A percentile compares a stretch with the other conserved stretches of the same genome.
phyloP scores from a whole-genome alignment of 92 coral and sea anemone species.

The Bergia sp. region DNA sequence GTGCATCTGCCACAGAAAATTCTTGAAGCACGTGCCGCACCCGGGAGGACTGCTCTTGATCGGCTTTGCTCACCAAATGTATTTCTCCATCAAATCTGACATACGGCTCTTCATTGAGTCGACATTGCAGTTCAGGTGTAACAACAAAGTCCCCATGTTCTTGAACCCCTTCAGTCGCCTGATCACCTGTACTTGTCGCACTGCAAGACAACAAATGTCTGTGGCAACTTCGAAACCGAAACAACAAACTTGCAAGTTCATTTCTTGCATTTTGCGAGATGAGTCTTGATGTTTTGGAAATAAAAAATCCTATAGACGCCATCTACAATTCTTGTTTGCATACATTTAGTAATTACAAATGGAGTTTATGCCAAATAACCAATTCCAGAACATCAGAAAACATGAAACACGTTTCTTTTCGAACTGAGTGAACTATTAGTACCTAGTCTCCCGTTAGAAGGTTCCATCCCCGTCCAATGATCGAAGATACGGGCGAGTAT shows the following conservation, averaged over 20 bases:
- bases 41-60: constrained; percentile 19
- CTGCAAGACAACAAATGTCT: neutral
- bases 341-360: neutral
- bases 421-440: no score
- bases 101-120: constrained; percentile 24
- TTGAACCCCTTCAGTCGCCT: neutral
- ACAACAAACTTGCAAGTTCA: neutral
- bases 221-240: constrained; percentile 30
- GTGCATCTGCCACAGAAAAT: constrained; percentile 55
- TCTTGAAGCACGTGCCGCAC: constrained; percentile 54
- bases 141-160: constrained; percentile 10
- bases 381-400: neutral
- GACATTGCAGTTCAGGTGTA: constrained; percentile 21
- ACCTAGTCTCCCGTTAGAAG: no score
- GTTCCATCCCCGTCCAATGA: no score
- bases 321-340: neutral
- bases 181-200: neutral
- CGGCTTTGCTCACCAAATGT: constrained; percentile 35
- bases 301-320: neutral
- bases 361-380: neutral
- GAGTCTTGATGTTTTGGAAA: neutral
- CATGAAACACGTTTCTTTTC: no score
- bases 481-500: no score
- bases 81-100: constrained; percentile 42
- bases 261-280: neutral